phyloP scores from a whole-genome alignment of 2,888 invertebrate species.

The Hedya salicella region DNA sequence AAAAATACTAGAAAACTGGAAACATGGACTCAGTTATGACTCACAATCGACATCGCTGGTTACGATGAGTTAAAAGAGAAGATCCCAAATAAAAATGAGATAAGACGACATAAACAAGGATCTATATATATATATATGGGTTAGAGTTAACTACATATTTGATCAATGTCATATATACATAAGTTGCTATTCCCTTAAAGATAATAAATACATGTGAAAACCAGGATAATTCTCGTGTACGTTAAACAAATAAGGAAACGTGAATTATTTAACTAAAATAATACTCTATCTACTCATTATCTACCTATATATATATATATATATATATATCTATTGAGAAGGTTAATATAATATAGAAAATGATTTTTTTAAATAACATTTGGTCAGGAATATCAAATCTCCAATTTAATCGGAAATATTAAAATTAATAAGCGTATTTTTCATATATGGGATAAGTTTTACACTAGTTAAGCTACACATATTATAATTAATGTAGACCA shows the following conservation, averaged over 20 bases:
- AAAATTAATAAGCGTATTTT: conserved; percentile 85
- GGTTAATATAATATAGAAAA: conserved; percentile 72
- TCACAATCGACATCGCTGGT: too few species aligned
- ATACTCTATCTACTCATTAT: conserved; percentile 64
- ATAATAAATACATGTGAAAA: conserved; percentile 4
- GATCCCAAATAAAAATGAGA: too few species aligned
- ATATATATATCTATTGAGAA: conserved; percentile 73
- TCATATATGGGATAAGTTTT: conserved; percentile 72
- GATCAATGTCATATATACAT: too few species aligned
- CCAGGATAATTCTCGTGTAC: conserved; percentile 9
- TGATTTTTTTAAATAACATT: conserved; percentile 78
- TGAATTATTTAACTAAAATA: conserved; percentile 49
- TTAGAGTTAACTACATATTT: too few species aligned
- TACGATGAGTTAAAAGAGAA: too few species aligned
- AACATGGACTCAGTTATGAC: too few species aligned
- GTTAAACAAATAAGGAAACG: conserved; percentile 13
- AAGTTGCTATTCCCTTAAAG: not conserved
- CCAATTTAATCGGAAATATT: conserved; percentile 84
- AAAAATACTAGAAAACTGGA: too few species aligned
- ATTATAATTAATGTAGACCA: conserved; percentile 35
- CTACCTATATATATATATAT: conserved; percentile 67
- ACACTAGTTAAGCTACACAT: conserved; percentile 47
- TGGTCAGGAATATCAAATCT: conserved; percentile 83
- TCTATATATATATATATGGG: too few species aligned
- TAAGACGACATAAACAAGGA: too few species aligned